Conservation (phyloP, 2,113 vertebrate genomes). For the Corythaixoides concolor region DNA sequence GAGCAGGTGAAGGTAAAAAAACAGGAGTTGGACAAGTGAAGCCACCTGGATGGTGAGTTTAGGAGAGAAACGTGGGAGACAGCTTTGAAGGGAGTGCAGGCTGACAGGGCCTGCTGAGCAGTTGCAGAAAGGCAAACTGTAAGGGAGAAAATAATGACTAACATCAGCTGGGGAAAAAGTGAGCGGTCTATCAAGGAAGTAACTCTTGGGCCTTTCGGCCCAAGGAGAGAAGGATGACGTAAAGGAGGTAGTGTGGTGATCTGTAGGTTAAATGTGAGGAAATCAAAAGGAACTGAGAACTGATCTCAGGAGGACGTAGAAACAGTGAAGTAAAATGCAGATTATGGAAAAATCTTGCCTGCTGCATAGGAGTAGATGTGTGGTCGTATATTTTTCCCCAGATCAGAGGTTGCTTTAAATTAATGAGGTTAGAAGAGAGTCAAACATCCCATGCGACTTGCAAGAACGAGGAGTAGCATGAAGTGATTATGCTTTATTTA, state of each 20-base stretch:
- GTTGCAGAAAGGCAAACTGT: background rate
- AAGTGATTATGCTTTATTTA: background rate
- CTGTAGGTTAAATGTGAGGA: background rate
- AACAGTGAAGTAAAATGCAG: background rate
- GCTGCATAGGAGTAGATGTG: background rate
- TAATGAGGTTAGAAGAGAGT: background rate
- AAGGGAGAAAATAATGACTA: background rate
- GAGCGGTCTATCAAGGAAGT: background rate
- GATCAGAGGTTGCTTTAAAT: background rate
- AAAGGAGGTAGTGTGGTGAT: background rate
- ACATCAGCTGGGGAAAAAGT: background rate
- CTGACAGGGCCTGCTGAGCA: background rate
- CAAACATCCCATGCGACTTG: rapidly evolving
- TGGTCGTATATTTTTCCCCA: background rate
- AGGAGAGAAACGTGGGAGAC: background rate
- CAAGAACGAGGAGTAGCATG: background rate
- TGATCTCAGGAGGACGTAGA: background rate
- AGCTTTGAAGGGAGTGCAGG: background rate
- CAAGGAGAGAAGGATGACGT: background rate
- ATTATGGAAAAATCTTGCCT: background rate
- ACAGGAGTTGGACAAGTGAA: background rate
- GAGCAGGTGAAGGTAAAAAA: background rate
- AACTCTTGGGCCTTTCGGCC: background rate
- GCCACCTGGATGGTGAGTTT: background rate
- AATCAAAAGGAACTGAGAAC: background rate